These are phyloP conservation scores for Sitta carolinensis DNA, from an alignment of 2,797 vertebrate species.

Conservation along the genomic window DNA sequence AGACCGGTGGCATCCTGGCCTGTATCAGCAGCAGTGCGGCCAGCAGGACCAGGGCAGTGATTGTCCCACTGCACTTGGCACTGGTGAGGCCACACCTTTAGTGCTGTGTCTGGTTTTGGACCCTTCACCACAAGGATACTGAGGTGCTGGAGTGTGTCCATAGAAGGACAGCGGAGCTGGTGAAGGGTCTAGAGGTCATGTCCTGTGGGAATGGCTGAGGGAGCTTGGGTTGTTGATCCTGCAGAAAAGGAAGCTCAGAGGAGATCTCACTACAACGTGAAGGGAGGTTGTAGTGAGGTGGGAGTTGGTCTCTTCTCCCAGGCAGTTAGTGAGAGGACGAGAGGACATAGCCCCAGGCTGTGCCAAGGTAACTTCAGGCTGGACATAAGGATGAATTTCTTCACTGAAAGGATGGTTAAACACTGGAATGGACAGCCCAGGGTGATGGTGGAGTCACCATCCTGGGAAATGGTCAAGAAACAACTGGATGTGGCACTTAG, in stretches of 20 bases:
- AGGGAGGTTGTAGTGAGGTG: not conserved
- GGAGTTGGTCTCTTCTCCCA: not conserved
- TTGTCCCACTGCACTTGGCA: rapidly evolving
- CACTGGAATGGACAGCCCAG: not conserved
- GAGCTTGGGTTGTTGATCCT: not conserved
- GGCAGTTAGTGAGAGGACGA: not conserved
- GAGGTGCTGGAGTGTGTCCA: not conserved
- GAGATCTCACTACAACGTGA: not conserved
- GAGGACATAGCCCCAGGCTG: not conserved
- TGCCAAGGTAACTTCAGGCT: not conserved
- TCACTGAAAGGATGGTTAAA: not conserved
- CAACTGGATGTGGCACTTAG: not conserved
- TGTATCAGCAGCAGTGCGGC: not conserved
- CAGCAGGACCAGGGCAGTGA: not conserved
- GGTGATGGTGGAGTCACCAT: not conserved
- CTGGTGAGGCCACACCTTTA: rapidly evolving
- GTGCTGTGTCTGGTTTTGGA: not conserved
- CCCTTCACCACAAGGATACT: not conserved
- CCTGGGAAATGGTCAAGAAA: not conserved
- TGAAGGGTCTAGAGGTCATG: not conserved
- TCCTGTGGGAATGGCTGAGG: not conserved
- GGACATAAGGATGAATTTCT: not conserved
- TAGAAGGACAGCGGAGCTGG: not conserved
- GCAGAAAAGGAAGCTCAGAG: not conserved
- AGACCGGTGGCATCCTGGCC: not conserved